Percentiles rank a stretch among this genome's conserved stretches.
Evolutionary conservation across 2,113 vertebrate genomes (phyloP).

Genomic region (Misgurnus mizolepis): DNA sequence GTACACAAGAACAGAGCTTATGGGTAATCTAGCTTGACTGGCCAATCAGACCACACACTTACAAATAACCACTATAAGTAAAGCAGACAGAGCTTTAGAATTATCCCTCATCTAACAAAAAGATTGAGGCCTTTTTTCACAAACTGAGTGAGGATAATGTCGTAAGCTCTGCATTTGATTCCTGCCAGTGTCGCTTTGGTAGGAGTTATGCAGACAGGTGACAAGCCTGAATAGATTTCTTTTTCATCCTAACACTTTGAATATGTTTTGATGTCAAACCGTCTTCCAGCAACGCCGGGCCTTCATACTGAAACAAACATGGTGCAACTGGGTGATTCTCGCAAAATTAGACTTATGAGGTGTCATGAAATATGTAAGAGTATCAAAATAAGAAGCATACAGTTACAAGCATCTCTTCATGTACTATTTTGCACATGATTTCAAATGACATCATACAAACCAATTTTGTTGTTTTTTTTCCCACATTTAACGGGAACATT

Average conservation of each 20-base stretch:
- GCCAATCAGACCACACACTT: not conserved
- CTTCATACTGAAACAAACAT: not conserved
- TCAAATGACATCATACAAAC: too few species aligned
- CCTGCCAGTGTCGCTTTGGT: slow-evolving; percentile 11
- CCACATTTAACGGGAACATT: too few species aligned
- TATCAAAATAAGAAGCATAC: too few species aligned
- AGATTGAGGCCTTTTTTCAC: not conserved
- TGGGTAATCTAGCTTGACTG: slow-evolving; percentile 1
- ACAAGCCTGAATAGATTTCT: slow-evolving; percentile 32
- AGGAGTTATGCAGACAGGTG: slow-evolving; percentile 7
- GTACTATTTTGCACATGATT: too few species aligned
- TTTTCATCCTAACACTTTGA: slow-evolving; percentile 5
- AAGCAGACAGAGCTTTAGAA: not conserved
- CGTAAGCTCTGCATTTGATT: slow-evolving; percentile 24
- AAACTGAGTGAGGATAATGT: not conserved
- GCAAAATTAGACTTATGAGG: not conserved
- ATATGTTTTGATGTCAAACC: slow-evolving; percentile 45
- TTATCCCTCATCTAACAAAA: not conserved
- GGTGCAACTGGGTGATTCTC: not conserved
- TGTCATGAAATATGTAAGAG: not conserved
- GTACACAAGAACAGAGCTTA: not conserved
- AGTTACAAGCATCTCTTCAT: too few species aligned
- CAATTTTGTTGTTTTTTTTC: too few species aligned
- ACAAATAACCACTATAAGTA: not conserved
- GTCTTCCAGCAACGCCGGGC: not conserved